A percentile compares a stretch with the other conserved stretches of the same genome.
These are phyloP conservation scores for Dusona sp. DNA, from an alignment of 2,888 invertebrate genomes.

Conservation along the genomic window DNA sequence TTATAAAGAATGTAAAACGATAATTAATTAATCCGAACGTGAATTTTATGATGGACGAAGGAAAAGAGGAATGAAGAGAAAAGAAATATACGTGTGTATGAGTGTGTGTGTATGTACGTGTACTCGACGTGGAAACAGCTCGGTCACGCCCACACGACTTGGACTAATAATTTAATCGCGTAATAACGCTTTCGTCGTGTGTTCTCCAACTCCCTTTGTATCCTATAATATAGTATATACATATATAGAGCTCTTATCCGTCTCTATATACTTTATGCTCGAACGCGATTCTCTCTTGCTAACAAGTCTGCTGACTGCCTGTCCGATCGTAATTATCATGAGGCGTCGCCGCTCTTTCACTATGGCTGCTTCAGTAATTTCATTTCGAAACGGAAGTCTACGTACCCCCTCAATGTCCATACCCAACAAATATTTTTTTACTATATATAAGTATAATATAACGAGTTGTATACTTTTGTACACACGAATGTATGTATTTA, in stretches of 20 bases:
- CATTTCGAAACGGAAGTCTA: constrained; percentile 55
- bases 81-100: not conserved
- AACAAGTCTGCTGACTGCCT: constrained; percentile 66
- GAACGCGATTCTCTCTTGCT: constrained; percentile 60
- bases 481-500: too few relatives aligned
- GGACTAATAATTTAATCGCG: constrained; percentile 74
- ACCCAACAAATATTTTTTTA: too few relatives aligned
- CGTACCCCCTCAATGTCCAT: not conserved
- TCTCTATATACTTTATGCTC: constrained; percentile 46
- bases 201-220: constrained; percentile 34
- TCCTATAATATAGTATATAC: not conserved
- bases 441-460: too few relatives aligned
- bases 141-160: constrained; percentile 61
- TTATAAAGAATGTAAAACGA: constrained; percentile 32
- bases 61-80: not conserved
- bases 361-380: constrained; percentile 47
- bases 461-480: too few relatives aligned
- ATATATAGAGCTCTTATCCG: constrained; percentile 12
- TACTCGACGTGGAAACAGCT: constrained; percentile 53
- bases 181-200: constrained; percentile 72
- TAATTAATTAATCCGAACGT: constrained; percentile 73
- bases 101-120: not conserved
- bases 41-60: not conserved
- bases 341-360: constrained; percentile 40
- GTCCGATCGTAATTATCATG: constrained; percentile 66